phyloP scores from a whole-genome alignment of 2,797 vertebrate genomes.

The Muraenolepis orangiensis region DNA sequence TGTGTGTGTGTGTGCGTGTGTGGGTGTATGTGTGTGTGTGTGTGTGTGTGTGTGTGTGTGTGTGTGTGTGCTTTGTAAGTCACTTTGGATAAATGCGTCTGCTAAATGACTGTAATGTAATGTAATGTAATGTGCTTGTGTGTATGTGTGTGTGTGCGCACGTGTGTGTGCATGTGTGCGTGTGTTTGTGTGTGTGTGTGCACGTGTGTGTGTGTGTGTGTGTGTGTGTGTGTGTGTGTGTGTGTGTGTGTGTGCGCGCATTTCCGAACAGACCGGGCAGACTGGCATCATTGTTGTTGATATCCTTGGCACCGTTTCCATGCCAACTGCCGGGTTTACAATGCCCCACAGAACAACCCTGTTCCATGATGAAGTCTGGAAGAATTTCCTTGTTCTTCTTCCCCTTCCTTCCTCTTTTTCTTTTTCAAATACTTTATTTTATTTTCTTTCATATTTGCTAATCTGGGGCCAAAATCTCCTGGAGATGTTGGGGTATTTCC shows the following conservation, averaged over 20 bases:
- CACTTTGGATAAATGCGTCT: too few relatives aligned
- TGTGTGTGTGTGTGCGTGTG: background rate
- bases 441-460: background rate
- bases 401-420: background rate
- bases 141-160: too few relatives aligned
- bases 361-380: background rate
- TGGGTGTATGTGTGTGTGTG: background rate
- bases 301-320: constrained; percentile 42
- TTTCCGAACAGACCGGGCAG: background rate
- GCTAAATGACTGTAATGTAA: too few relatives aligned
- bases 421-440: background rate
- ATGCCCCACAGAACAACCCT: background rate
- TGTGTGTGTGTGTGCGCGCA: background rate
- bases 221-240: background rate
- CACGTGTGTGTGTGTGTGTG: background rate
- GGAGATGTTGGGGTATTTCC: background rate
- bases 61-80: background rate
- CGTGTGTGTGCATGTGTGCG: too few relatives aligned
- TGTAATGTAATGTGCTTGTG: too few relatives aligned
- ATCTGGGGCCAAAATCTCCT: too few relatives aligned
- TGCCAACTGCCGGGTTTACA: background rate
- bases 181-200: too few relatives aligned
- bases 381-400: background rate
- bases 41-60: background rate
- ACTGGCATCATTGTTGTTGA: constrained; percentile 35